Evolutionary conservation across 2,113 vertebrate species (phyloP).

Genomic region (Amia ocellicauda): DNA sequence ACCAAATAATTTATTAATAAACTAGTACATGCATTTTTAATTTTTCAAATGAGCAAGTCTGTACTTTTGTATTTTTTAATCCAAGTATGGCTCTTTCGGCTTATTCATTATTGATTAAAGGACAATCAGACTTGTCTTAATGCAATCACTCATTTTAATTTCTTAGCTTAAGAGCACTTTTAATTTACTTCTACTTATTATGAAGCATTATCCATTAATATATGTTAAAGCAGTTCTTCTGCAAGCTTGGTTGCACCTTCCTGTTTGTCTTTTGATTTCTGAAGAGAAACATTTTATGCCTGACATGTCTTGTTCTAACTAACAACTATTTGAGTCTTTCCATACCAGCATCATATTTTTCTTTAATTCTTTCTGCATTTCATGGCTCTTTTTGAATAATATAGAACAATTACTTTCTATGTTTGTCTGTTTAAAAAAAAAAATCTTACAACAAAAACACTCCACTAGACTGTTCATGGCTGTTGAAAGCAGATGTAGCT

Average conservation of each 20-base stretch:
- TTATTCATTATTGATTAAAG: conserved; percentile 33
- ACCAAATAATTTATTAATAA: conserved; percentile 38
- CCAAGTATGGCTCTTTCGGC: conserved; percentile 7
- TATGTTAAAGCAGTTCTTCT: neutral
- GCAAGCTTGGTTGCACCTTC: neutral
- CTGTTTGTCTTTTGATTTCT: neutral
- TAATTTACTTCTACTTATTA: neutral
- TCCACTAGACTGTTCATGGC: conserved; percentile 54
- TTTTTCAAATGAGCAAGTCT: conserved; percentile 28
- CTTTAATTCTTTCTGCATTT: too few species aligned
- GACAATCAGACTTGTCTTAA: conserved; percentile 28
- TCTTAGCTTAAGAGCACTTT: conserved; percentile 8
- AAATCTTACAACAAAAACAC: conserved; percentile 34
- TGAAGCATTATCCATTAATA: neutral
- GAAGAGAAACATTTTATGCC: too few species aligned
- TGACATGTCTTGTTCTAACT: too few species aligned
- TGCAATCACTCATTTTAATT: conserved; percentile 25
- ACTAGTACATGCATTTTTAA: conserved; percentile 31
- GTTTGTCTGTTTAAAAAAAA: conserved; percentile 38
- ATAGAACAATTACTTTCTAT: conserved; percentile 31
- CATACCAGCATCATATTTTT: too few species aligned
- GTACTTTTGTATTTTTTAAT: conserved; percentile 20
- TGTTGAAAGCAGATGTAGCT: conserved; percentile 47
- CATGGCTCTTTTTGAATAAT: too few species aligned
- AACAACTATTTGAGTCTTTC: too few species aligned